Evolutionary conservation across 2,797 vertebrate species (phyloP), one percentile per base, ranked within the genome.

Genomic region (Perodicticus potto): DNA sequence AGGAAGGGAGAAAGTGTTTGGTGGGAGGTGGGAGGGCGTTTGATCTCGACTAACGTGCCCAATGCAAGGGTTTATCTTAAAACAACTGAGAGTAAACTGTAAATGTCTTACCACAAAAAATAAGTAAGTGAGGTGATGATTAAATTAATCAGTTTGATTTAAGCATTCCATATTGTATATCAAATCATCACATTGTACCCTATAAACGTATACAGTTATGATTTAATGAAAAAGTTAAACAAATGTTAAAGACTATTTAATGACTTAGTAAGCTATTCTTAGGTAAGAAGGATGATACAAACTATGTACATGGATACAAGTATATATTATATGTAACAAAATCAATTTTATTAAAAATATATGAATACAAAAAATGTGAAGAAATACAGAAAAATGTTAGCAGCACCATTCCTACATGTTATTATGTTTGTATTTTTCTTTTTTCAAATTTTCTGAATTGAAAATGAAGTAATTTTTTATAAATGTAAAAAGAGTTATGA

Each of bases 401-500:
- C 63, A n/a, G 45, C 81, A 17, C 3, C 14, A 57, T 57, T 7
- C 20, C 7, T 12, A 1, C 25, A 22, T 40, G n/a, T 81, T 86
- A 49, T 49, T 55, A 45, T 81, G 37, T 84, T 63, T 63, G 17
- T 77, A 34, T 74, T 72, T 86, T 83, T 76, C 5, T 67, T 40
- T 89, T 93, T 49, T 49, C 16, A 91, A 59, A 53, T 91, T 93
- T 77, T 85, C 25, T 40, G 67, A 53, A 29, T 80, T 76, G 34
- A 88, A 93, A 94, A 37, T 40, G 25, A 63, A 90, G 5, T 25
- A 4, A 32, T 89, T 92, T 86, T 92, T 45, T 78, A 49, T 86
- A 76, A 86, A 27, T 40, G 80, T 63, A 86, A 93, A 92, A 87
- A 55, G 2, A 84, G 20, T 61, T 57, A 19, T 82, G 59, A 20